Evolutionary conservation across 2,888 invertebrate species (phyloP), one percentile per base, ranked within the genome.

Genomic region (Macrosoma leucophasiata): DNA sequence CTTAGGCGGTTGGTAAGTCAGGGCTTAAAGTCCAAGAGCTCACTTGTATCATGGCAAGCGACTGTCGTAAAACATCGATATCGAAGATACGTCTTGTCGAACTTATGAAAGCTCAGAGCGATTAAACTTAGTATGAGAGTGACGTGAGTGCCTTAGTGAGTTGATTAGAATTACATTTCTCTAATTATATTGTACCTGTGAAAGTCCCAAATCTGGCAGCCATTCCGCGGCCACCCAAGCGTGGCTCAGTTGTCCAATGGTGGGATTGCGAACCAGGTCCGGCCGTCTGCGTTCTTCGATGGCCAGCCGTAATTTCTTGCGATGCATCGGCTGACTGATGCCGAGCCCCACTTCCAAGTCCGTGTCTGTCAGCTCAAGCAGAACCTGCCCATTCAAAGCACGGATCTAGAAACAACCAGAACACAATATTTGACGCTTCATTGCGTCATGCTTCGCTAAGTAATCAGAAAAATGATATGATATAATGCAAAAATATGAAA

Each of bases 211-310:
- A 64, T 96, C 96, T 1, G 95, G 94, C 50, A 97, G 77, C 95
- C 96, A 97, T 64, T 95, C 95, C 29, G 94, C 92, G 14, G 95
- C 93, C 17, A 97, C 95, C 96, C 97, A 97, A 10, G 94, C 94
- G 71, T 96, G 96, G 28, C 93, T 92, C 42, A 97, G 86, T 59
- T 93, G 92, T 7, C 93, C 92, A 52, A 96, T 94, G 60, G 90
- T 91, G 1, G 95, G 94, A 77, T 95, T 96, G 50, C 95, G 89
- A 58, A 95, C 93, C 48, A 94, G 86, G 50, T 93, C 91, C 0
- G 96, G 96, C 49, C 96, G 90, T 29, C 96, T 84, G 48, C 96
- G 91, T 71, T 97, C 96, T 66, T 97, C 97, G 47, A 97, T 95
- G 33, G 97, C 97, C 53, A 97, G 86, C 28, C 96, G 87, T 41